phyloP scores from a whole-genome alignment of 1,140 invertebrate species.

The Apis florea region DNA sequence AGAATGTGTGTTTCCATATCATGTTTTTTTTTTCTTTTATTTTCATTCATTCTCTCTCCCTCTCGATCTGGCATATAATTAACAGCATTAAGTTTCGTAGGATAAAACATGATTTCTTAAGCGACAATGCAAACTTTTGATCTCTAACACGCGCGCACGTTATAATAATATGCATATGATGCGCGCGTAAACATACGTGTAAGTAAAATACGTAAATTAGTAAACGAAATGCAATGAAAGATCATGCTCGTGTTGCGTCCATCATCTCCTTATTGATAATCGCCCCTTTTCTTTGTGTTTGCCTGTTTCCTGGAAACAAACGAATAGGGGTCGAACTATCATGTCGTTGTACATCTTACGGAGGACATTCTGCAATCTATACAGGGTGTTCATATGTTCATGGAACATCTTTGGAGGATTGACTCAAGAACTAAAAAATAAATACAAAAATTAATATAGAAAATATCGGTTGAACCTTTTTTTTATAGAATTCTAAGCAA shows the following conservation, averaged over 20 bases:
- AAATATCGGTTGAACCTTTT: too few species aligned
- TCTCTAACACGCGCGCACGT: conserved; percentile 70
- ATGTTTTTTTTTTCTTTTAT: background rate
- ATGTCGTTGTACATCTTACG: conserved; percentile 16
- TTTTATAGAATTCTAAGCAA: too few species aligned
- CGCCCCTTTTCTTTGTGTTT: conserved; percentile 20
- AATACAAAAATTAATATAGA: too few species aligned
- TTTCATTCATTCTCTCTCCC: background rate
- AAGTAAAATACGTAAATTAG: conserved; percentile 34
- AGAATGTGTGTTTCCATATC: background rate
- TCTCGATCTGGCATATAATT: conserved; percentile 13
- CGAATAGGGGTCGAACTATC: conserved; percentile 14
- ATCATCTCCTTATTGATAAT: background rate
- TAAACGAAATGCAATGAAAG: conserved; percentile 47
- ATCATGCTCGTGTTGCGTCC: conserved; percentile 58
- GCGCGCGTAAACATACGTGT: conserved; percentile 30
- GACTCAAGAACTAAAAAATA: too few species aligned
- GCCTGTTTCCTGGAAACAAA: conserved; percentile 12
- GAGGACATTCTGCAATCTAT: conserved; percentile 21
- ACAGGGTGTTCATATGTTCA: background rate
- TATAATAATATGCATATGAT: conserved; percentile 7
- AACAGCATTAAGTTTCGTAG: conserved; percentile 55
- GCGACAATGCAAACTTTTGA: conserved; percentile 71
- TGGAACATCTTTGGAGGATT: too few species aligned
- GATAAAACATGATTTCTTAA: conserved; percentile 57